Conservation (phyloP, 2,888 invertebrate genomes). For the Fragum whitleyi region DNA sequence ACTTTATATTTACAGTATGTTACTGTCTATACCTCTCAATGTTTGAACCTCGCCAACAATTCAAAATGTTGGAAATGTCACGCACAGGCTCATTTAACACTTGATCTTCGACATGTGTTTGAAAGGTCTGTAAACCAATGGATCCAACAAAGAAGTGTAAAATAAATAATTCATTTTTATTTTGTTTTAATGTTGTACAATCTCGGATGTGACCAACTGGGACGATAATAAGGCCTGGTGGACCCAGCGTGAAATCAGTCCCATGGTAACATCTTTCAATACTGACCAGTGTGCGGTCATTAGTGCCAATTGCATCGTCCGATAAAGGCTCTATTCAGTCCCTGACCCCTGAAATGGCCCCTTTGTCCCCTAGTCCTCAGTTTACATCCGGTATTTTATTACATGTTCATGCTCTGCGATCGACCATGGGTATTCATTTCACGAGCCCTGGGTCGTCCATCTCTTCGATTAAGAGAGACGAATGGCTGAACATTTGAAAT, state of each 20-base stretch:
- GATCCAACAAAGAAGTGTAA: not conserved
- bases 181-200: not conserved
- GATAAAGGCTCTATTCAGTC: constrained; percentile 24
- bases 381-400: constrained; percentile 10
- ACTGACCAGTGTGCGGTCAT: constrained; percentile 43
- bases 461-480: not conserved
- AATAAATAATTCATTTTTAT: constrained; percentile 1
- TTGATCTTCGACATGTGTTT: too few relatives aligned
- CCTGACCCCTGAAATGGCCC: constrained; percentile 19
- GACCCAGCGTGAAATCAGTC: not conserved
- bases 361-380: constrained; percentile 14
- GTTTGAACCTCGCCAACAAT: too few relatives aligned
- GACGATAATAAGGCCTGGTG: not conserved
- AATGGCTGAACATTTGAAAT: too few relatives aligned
- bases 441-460: not conserved
- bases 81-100: too few relatives aligned
- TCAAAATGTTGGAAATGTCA: too few relatives aligned
- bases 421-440: not conserved
- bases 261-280: constrained; percentile 50
- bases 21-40: too few relatives aligned
- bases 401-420: constrained; percentile 12
- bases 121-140: too few relatives aligned
- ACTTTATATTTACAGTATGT: too few relatives aligned
- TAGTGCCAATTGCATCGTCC: constrained; percentile 45
- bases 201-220: not conserved